Evolutionary conservation across 2,888 invertebrate species (phyloP), one percentile per base, ranked within the genome.

Genomic region (Andrena camellia): DNA sequence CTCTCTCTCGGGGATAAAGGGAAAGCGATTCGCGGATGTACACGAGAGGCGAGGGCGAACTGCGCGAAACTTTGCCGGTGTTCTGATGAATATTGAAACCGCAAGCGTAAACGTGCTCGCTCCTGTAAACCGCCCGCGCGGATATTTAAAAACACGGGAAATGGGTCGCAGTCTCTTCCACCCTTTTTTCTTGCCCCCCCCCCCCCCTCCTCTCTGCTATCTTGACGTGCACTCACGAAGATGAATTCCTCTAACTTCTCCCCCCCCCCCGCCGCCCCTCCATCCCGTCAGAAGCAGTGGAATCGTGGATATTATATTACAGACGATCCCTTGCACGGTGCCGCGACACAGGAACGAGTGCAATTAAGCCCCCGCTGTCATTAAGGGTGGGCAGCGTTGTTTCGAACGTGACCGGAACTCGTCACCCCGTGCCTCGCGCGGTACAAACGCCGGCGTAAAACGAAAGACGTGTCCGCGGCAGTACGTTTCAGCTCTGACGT

Each of bases 11-110:
- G 35, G 83, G 76, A 75, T 79, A 78, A 81, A 78, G 81, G 26
- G 57, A 78, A 84, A 87, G 66, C 75, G 81, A 31, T 77, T 69
- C 62, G 33, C 42, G 74, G 66, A 73, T 72, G 29, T 23, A 33
- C n/a, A 23, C 7, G 29, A 17, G 2, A 8, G 31, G 20, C 26
- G 29, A 10, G 26, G 48, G 50, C 26, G 26, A 35, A 26, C 48
- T 48, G 26, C 20, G 23, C 42, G 52, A 48, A 81, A 74, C 57
- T 74, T 69, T 31, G 42, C n/a, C n/a, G n/a, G 48, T 10, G 54
- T 54, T 63, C 64, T 71, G 75, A 78, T 73, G 73, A 78, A 77
- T 80, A 80, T 86, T 77, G 63, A 81, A 76, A 77, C 59, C 68
- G 26, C 48, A 57, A 20, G 42, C 68, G 66, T 62, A 66, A 64